Percentiles rank a stretch among this genome's conserved stretches.
phyloP scores from a whole-genome alignment of 2,113 vertebrate species.

The Oxyura jamaicensis region DNA sequence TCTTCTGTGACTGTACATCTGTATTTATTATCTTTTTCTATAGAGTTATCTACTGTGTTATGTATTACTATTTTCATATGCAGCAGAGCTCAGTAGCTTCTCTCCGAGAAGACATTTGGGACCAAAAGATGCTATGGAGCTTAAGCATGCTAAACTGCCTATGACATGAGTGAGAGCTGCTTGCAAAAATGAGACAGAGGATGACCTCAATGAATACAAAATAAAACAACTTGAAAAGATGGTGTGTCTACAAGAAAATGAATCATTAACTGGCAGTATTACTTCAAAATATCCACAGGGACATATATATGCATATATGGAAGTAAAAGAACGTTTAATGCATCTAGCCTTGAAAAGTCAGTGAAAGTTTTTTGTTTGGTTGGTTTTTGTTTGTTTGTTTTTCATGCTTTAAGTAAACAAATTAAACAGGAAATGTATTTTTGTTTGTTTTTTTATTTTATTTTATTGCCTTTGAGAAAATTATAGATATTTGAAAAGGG shows the following conservation, averaged over 20 bases:
- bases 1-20: background rate
- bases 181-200: background rate
- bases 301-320: background rate
- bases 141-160: background rate
- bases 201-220: conserved; percentile 33
- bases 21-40: background rate
- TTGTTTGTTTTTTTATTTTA: background rate
- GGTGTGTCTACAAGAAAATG: background rate
- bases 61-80: background rate
- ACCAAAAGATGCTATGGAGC: background rate
- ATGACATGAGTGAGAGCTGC: background rate
- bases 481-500: background rate
- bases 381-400: background rate
- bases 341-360: background rate
- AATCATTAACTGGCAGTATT: background rate
- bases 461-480: background rate
- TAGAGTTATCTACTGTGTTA: background rate
- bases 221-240: conserved; percentile 3
- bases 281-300: conserved; percentile 23
- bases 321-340: background rate
- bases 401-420: background rate
- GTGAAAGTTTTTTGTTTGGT: background rate
- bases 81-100: background rate
- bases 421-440: background rate
- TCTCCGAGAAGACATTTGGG: conserved; percentile 21